phyloP scores from a whole-genome alignment of 2,113 vertebrate species.

The Rhodinocichla rosea region DNA sequence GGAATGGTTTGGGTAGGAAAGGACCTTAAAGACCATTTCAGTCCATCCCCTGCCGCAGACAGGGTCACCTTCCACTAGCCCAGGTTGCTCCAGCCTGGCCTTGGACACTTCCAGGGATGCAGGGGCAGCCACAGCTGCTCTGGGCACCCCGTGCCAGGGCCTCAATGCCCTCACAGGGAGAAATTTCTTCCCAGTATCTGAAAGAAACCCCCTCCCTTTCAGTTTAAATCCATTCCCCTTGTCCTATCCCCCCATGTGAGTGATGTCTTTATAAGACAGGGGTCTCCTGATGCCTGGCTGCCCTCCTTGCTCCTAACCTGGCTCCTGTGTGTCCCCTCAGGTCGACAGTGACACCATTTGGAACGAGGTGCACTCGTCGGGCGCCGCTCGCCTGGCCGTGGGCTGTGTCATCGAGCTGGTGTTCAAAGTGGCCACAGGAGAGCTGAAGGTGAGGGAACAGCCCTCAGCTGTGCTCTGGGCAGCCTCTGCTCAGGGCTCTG shows the following conservation, averaged over 20 bases:
- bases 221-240: neutral
- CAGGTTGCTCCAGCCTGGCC: neutral
- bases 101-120: neutral
- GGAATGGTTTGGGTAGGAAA: neutral
- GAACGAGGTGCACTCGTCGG: slow-evolving; percentile 95
- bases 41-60: neutral
- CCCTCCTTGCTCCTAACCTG: neutral
- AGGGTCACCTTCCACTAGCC: neutral
- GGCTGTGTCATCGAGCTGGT: slow-evolving; percentile 95
- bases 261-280: fast-evolving
- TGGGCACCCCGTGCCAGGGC: neutral
- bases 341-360: slow-evolving; percentile 98
- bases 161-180: neutral
- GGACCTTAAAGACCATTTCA: neutral
- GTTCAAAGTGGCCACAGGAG: slow-evolving; percentile 93
- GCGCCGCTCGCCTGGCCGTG: slow-evolving; percentile 92
- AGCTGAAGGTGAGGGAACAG: slow-evolving; percentile 83
- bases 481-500: neutral
- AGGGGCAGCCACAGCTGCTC: neutral
- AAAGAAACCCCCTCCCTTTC: neutral
- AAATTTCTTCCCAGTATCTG: neutral
- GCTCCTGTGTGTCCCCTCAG: slow-evolving; percentile 47
- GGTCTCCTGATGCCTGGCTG: neutral
- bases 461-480: neutral
- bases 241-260: fast-evolving